These are phyloP conservation scores for Collichthys lucidus DNA, from an alignment of 2,113 vertebrate species.

Conservation along the genomic window DNA sequence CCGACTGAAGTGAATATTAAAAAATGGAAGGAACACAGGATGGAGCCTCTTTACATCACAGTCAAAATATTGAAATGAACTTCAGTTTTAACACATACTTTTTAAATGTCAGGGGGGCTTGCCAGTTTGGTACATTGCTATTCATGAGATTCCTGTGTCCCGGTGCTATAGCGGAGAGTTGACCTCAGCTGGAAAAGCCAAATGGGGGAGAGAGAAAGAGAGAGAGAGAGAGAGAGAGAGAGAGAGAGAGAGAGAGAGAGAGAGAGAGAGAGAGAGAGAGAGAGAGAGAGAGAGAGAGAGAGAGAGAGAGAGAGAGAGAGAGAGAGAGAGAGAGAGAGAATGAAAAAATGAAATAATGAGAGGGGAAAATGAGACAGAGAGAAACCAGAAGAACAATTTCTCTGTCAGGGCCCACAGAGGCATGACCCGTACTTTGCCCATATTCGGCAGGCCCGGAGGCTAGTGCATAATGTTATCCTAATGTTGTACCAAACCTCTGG, in stretches of 20 bases:
- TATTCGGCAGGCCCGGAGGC: slow-evolving; percentile 36
- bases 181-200: slow-evolving; percentile 70
- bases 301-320: not conserved
- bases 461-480: slow-evolving; percentile 42
- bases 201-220: slow-evolving; percentile 24
- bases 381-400: slow-evolving; percentile 50
- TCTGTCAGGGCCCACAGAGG: slow-evolving; percentile 58
- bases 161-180: slow-evolving; percentile 48
- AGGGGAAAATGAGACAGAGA: slow-evolving; percentile 56
- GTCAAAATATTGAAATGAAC: slow-evolving; percentile 63
- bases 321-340: slow-evolving; percentile 3
- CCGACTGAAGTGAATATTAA: not conserved
- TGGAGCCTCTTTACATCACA: slow-evolving; percentile 21
- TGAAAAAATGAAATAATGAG: slow-evolving; percentile 61
- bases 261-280: not conserved
- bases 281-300: not conserved
- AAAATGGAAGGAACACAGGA: too few species aligned
- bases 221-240: not conserved
- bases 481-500: slow-evolving; percentile 52
- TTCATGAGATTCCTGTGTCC: slow-evolving; percentile 83
- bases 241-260: not conserved
- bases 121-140: slow-evolving; percentile 74
- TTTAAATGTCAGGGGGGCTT: slow-evolving; percentile 64
- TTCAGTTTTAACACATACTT: slow-evolving; percentile 56
- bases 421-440: slow-evolving; percentile 41